Base-by-base conservation (phyloP, 2,113 vertebrate species). In the Calidris pugnax region DNA sequence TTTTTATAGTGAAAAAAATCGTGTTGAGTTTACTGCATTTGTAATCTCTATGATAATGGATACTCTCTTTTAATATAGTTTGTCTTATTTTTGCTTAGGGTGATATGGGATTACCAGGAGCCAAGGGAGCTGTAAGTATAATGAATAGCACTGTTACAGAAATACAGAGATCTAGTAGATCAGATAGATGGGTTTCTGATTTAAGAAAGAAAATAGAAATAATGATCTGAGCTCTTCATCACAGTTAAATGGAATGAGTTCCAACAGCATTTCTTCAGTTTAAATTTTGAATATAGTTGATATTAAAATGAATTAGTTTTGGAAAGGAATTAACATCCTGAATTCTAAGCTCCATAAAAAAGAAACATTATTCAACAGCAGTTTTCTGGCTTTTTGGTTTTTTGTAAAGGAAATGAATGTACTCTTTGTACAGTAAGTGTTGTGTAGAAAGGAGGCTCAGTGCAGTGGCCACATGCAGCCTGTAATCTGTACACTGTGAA, bases 91-190 rank as follows among this genome's bases (percentile, higher is more conserved):
- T 97, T 77, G 63, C 89, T 89, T 97, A 99, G 99, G 99, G 99
- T 94, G 98, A 99, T n/a, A 14, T 84, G 77, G 99, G 99, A 97
- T 98, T 98, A 67, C n/a, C 97, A 78, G 99, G 99, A 93, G 74
- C 98, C 82, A 99, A 99, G 96, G 99, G 99, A 98, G 97, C 98
- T 84, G 99, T 99, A 98, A 98, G 99, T 99, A 98, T 84, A 95
- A 95, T 56, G 32, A 96, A 82, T 23, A 91, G 4, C 63, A 87
- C 56, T 86, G 41, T 32, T 90, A 63, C 10, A 84, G 59, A 92
- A 76, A 89, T 62, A 37, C 4, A 53, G 88, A 97, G 78, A n/a
- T 76, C 33, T 83, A 45, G 33, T 50, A 83, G 81, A 94, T 94
- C 45, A 94, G 41, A 63, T 67, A 35, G 56, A 66, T 17, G n/a